Evolutionary conservation across 2,888 invertebrate genomes (phyloP), one percentile per base, ranked within the genome.

Genomic region (Gisinianus flammeolus): DNA sequence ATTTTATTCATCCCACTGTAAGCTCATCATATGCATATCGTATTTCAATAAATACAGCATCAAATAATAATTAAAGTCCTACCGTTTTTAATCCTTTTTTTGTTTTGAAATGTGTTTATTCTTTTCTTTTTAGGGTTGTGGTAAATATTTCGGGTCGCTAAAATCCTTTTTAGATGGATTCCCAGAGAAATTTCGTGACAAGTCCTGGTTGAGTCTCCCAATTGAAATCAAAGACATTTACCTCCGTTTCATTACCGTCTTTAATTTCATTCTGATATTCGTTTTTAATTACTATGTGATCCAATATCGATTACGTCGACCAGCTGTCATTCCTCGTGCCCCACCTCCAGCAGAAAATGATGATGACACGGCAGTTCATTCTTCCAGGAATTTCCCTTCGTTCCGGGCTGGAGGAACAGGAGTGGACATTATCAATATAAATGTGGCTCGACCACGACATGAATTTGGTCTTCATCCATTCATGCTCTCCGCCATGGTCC

Each of bases 251-350:
- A 54, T 71, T 10, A 44, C 54, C 4, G 56, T 71, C 2, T 56
- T 28, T 8, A 71, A 71, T 56, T 28, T 71, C 10, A 28, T 71
- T 8, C 28, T 71, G 2, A 30, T 71, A 6, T 71, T 71, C 28
- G 54, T 54, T n/a, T 71, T 71, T 24, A 71, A 54, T n/a, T 71
- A 56, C 28, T 28, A 56, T 44, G 24, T 71, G 71, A 26, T n/a
- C n/a, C 31, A 30, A 31, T 31, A n/a, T 8, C 4, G 28, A 26
- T 26, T 5, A 26, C 68, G 68, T 44, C 69, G 69, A 12, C 54
- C 54, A 54, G 52, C 71, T 30, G 70, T 44, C 26, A 70, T 54
- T 24, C 71, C 52, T 28, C 54, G 71, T 4, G 71, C 19, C 22
- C 35, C 35, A 6, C 67, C 67, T 3, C 31, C 12, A 12, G 4